Conservation (phyloP, 2,888 invertebrate genomes). For the Prosapia bicincta region DNA sequence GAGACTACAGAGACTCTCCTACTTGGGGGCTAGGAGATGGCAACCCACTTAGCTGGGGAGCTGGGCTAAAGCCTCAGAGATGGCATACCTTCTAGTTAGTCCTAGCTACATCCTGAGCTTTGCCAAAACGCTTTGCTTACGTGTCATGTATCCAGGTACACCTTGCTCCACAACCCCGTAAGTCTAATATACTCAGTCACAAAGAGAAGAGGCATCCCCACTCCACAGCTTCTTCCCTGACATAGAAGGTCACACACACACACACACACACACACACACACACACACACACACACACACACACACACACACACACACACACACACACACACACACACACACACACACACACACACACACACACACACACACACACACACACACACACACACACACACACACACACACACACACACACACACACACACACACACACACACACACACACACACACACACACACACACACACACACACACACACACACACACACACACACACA, state of each 20-base stretch:
- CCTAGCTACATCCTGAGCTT: no score
- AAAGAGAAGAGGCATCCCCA: no score
- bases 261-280: neutral
- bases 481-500: neutral
- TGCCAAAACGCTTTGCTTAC: no score
- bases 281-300: neutral
- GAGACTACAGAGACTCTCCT: no score
- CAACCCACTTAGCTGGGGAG: neutral
- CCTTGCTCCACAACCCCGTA: no score
- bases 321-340: neutral
- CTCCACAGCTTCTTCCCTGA: no score
- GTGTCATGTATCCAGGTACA: no score
- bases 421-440: neutral
- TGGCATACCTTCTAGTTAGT: no score
- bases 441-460: neutral
- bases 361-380: neutral
- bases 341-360: neutral
- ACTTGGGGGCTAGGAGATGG: no score
- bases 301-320: neutral
- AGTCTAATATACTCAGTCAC: no score
- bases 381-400: neutral
- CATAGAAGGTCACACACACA: neutral
- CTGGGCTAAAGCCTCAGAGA: no score
- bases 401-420: neutral
- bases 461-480: neutral